Evolutionary conservation across 2,888 invertebrate genomes (phyloP).

Genomic region (Idaea straminata): DNA sequence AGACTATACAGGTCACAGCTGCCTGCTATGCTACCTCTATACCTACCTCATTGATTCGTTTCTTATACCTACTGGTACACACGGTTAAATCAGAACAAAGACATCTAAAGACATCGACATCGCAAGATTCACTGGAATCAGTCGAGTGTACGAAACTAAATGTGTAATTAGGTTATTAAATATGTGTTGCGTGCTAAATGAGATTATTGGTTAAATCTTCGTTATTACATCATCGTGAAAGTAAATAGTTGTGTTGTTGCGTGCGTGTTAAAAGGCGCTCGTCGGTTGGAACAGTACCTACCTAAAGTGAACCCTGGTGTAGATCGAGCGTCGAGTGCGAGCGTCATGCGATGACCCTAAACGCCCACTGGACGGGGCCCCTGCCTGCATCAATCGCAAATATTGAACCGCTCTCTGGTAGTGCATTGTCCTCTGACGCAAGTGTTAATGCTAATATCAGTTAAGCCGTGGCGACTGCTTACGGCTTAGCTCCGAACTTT

Average conservation of each 20-base stretch:
- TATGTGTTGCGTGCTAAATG: slow-evolving; percentile 1
- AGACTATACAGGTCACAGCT: slow-evolving; percentile 15
- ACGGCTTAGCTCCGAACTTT: too few species aligned
- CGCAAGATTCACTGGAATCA: not conserved
- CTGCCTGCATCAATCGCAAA: slow-evolving; percentile 22
- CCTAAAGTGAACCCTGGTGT: not conserved
- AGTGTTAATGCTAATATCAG: slow-evolving; percentile 10
- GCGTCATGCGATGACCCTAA: slow-evolving; percentile 23
- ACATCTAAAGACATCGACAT: not conserved
- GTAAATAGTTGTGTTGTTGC: not conserved
- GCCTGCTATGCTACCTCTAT: not conserved
- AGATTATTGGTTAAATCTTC: not conserved
- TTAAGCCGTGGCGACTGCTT: not conserved
- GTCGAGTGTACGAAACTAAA: not conserved
- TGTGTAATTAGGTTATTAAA: not conserved
- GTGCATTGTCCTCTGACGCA: slow-evolving; percentile 30
- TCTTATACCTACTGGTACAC: not conserved
- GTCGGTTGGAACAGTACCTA: not conserved
- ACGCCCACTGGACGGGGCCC: slow-evolving; percentile 19
- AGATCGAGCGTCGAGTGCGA: not conserved
- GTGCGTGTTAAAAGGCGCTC: not conserved
- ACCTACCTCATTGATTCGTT: not conserved
- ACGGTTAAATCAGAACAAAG: not conserved
- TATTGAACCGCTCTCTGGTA: slow-evolving; percentile 16
- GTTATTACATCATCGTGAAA: not conserved